Conservation (phyloP, 1,140 invertebrate genomes). For the Temnothorax longispinosus region DNA sequence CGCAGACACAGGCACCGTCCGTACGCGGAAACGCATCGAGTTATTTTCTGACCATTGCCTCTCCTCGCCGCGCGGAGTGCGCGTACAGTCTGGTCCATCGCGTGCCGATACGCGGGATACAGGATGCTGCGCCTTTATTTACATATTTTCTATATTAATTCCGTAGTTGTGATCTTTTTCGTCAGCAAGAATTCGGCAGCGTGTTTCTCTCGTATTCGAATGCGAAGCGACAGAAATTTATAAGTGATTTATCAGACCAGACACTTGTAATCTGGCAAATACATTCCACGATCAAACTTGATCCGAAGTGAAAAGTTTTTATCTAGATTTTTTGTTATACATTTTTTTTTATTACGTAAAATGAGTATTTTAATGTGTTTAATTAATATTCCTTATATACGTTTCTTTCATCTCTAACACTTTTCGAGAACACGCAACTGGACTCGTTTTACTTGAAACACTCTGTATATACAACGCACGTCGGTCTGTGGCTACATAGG, state of each 20-base stretch:
- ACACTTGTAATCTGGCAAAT: neutral
- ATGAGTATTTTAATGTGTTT: neutral
- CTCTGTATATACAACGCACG: conserved; percentile 60
- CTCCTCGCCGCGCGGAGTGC: conserved; percentile 28
- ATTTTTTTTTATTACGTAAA: neutral
- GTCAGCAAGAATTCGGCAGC: neutral
- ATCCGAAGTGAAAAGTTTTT: neutral
- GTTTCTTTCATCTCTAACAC: neutral
- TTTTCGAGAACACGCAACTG: neutral
- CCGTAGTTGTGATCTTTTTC: neutral
- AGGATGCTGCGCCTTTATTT: neutral
- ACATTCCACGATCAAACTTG: neutral
- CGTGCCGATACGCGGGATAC: neutral
- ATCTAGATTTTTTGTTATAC: neutral
- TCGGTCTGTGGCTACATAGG: conserved; percentile 47
- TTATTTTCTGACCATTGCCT: conserved; percentile 75
- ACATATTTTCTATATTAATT: conserved; percentile 5
- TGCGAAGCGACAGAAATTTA: neutral
- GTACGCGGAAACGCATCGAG: conserved; percentile 71
- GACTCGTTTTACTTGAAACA: conserved; percentile 37
- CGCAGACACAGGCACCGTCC: neutral
- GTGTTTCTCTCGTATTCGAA: neutral
- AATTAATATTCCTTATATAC: neutral
- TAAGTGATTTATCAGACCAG: neutral
- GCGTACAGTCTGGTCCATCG: conserved; percentile 46